Percentiles rank a stretch among this genome's conserved stretches.
phyloP scores from a whole-genome alignment of 1,140 invertebrate species.

The Agrilus planipennis region DNA sequence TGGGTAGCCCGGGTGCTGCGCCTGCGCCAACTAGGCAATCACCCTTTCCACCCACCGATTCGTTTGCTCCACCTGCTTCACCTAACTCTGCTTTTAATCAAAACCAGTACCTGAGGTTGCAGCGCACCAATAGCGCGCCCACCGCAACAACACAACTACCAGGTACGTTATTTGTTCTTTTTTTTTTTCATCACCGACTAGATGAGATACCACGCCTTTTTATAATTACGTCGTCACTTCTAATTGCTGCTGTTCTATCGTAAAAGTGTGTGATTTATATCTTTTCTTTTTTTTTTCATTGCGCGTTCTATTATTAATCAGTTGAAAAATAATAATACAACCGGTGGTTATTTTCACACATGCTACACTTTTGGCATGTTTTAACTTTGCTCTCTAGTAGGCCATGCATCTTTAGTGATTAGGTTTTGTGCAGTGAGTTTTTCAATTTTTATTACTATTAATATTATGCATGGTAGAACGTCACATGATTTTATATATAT shows the following conservation, averaged over 20 bases:
- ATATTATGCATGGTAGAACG: slow-evolving; percentile 25
- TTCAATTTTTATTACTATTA: slow-evolving; percentile 13
- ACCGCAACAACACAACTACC: slow-evolving; percentile 54
- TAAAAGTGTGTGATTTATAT: too few relatives aligned
- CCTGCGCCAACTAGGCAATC: slow-evolving; percentile 39
- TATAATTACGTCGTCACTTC: too few relatives aligned
- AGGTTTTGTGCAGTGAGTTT: slow-evolving; percentile 21
- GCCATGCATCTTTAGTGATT: slow-evolving; percentile 24
- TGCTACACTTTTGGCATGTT: slow-evolving; percentile 16
- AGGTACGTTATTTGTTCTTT: slow-evolving; percentile 37
- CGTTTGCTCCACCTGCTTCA: slow-evolving; percentile 42
- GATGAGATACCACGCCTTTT: too few relatives aligned
- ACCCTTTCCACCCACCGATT: slow-evolving; percentile 42
- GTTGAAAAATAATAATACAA: too few relatives aligned
- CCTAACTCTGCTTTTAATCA: slow-evolving; percentile 39
- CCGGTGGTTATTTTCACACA: too few relatives aligned
- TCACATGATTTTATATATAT: slow-evolving; percentile 13
- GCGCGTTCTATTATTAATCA: too few relatives aligned
- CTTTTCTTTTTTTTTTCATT: too few relatives aligned
- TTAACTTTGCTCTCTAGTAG: slow-evolving; percentile 23
- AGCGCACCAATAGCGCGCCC: slow-evolving; percentile 50
- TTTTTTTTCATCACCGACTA: too few relatives aligned
- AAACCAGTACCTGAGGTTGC: slow-evolving; percentile 46
- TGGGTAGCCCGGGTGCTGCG: slow-evolving; percentile 22
- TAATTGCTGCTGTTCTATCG: too few relatives aligned